Evolutionary conservation across 1,140 invertebrate genomes (phyloP), one percentile per base, ranked within the genome.

Genomic region (Trinorchestia longiramus): DNA sequence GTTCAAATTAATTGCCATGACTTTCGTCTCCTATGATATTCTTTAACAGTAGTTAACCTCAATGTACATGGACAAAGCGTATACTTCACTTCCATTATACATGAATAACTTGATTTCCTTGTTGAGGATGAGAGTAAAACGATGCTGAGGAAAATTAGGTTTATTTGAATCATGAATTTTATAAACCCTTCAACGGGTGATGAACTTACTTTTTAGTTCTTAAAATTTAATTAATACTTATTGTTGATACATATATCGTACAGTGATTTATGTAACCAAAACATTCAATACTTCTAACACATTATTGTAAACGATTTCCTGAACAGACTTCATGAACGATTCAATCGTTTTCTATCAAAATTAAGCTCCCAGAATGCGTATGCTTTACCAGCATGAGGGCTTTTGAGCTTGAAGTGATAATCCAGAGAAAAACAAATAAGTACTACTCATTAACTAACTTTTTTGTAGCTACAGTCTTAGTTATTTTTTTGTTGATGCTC

Each of bases 1-100:
- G 88, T 91, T 43, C 41, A 91, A 91, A 91, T 91, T 91, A 91
- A 91, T 91, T 91, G 43, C 28, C 41, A 91, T 91, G 43, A 77
- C 62, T 77, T 77, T 77, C 62, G 62, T 36, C 62, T 77, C 15
- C 62, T 77, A 77, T 77, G 62, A 77, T 3, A 77, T 3, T 28
- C 28, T 77, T 77, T 28, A 77, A 36, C 36, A 77, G 15, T 23
- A 36, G 62, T 77, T 3, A 15, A 15, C 62, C 3, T 77, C 62
- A 77, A 23, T 77, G 62, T 77, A 36, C 62, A 77, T 11, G 15
- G 62, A 36, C 62, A 19, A 77, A 28, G 11, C 62, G 15, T 19
- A 23, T 36, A 77, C 15, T 77, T 77, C 62, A 77, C 1, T 77
- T 77, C 36, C 28, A 77, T 28, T 77, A 28, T 28, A 23, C 62